phyloP scores from a whole-genome alignment of 2,888 invertebrate genomes.

The Scaptomyza reducta region DNA sequence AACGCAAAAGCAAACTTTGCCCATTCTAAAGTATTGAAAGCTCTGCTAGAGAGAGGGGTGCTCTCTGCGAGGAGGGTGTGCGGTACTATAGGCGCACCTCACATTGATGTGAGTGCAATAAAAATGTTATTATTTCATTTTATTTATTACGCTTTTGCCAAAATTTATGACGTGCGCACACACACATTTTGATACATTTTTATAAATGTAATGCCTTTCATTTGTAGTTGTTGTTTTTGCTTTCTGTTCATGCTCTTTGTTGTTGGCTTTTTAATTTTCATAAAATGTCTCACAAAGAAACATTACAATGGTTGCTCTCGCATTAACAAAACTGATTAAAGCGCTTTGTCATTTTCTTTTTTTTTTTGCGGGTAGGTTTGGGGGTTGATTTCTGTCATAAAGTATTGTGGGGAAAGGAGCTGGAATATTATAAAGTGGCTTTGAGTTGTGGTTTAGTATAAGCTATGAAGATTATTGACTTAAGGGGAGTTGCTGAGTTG shows the following conservation, averaged over 20 bases:
- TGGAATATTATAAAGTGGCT: neutral
- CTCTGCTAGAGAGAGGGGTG: constrained; percentile 1
- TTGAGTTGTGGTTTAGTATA: neutral
- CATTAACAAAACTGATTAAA: constrained; percentile 64
- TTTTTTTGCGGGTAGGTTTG: neutral
- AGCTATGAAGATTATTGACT: neutral
- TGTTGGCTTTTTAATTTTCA: constrained; percentile 63
- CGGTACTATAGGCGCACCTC: neutral
- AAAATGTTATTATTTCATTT: constrained; percentile 81
- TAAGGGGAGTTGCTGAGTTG: neutral
- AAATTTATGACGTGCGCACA: constrained; percentile 77
- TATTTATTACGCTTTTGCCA: constrained; percentile 80
- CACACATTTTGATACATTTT: constrained; percentile 76
- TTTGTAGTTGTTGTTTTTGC: no score
- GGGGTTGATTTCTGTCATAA: constrained; percentile 3
- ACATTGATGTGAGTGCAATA: constrained; percentile 69
- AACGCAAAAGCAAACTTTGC: constrained; percentile 51
- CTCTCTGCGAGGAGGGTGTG: neutral
- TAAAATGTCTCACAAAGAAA: constrained; percentile 40
- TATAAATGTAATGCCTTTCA: constrained; percentile 47
- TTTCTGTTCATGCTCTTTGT: neutral
- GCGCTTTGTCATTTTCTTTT: constrained; percentile 38
- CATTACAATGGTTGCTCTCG: constrained; percentile 39
- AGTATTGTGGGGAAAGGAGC: neutral
- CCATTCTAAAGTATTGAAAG: constrained; percentile 72